Evolutionary conservation across 2,888 invertebrate species (phyloP).

Genomic region (Napeogenes inachia): DNA sequence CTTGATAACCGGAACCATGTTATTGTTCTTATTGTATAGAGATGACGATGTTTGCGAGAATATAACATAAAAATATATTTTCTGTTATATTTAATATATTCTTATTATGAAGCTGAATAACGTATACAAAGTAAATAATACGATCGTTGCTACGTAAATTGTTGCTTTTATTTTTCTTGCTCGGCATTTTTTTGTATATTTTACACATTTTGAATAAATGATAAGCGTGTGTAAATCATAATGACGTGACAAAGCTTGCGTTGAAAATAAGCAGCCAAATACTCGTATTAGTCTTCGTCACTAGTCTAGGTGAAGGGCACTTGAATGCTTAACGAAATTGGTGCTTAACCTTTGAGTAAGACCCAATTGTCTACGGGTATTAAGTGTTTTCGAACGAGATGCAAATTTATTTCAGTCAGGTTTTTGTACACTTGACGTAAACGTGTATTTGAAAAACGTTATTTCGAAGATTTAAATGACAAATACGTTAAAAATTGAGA

Average conservation of each 20-base stretch:
- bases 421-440: conserved; percentile 12
- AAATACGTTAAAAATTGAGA: too few species aligned
- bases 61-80: neutral
- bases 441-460: neutral
- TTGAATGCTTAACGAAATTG: too few species aligned
- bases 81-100: neutral
- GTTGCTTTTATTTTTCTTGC: neutral
- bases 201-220: neutral
- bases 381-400: conserved; percentile 24
- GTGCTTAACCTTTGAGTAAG: too few species aligned
- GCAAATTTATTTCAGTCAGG: conserved; percentile 30
- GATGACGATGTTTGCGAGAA: conserved; percentile 11
- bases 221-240: neutral
- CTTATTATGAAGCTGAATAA: conserved; percentile 3
- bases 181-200: neutral
- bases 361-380: neutral
- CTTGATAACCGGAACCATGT: conserved; percentile 31
- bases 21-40: conserved; percentile 24
- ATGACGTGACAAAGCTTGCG: too few species aligned
- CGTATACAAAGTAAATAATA: conserved; percentile 1
- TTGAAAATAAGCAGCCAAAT: too few species aligned
- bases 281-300: too few species aligned
- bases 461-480: too few species aligned
- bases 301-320: too few species aligned
- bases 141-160: neutral